These are phyloP conservation scores for Myiopsitta monachus DNA, from an alignment of 2,113 vertebrate species.

Conservation along the genomic window DNA sequence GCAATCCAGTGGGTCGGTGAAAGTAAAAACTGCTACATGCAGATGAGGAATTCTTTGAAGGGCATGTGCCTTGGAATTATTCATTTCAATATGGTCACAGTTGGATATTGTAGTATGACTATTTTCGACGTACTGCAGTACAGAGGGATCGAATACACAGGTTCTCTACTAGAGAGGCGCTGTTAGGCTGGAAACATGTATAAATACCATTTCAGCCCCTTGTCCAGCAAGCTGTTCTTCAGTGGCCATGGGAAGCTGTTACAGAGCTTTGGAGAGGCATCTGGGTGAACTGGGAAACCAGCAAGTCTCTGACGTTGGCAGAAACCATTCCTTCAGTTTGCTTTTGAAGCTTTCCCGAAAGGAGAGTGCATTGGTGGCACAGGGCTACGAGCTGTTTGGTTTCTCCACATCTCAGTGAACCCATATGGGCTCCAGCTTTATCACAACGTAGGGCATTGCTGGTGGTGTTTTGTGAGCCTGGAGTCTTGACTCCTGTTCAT, in stretches of 20 bases:
- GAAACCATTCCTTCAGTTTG: not conserved
- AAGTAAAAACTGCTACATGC: not conserved
- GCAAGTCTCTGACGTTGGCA: not conserved
- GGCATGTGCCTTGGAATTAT: not conserved
- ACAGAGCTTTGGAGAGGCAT: not conserved
- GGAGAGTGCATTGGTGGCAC: not conserved
- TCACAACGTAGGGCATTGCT: not conserved
- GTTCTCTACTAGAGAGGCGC: not conserved
- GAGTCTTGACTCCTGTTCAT: not conserved
- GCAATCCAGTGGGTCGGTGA: not conserved
- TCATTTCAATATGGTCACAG: not conserved
- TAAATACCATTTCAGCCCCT: not conserved
- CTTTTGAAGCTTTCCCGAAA: not conserved
- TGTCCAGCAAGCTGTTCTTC: not conserved
- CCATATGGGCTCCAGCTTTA: not conserved
- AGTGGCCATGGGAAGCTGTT: not conserved
- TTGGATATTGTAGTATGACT: not conserved
- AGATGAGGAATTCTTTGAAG: not conserved
- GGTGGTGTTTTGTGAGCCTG: not conserved
- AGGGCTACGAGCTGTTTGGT: not conserved
- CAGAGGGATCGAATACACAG: not conserved
- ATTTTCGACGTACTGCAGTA: not conserved
- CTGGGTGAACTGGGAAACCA: not conserved
- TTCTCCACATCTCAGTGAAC: not conserved
- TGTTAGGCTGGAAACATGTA: not conserved